Evolutionary conservation across 2,888 invertebrate species (phyloP), one percentile per base, ranked within the genome.

Genomic region (Microctonus brassicae): DNA sequence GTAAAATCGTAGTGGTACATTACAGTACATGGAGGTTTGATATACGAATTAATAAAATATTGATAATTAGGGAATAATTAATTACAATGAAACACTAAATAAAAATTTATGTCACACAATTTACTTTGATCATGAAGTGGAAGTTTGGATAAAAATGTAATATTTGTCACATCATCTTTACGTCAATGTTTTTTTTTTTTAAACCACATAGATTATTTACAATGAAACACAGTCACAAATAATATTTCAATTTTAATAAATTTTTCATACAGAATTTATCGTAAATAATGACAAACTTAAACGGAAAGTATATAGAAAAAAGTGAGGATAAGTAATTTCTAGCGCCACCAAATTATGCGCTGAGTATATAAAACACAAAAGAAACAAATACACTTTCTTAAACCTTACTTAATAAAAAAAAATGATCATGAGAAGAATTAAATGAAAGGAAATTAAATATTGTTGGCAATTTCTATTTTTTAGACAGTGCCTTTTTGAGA

Each of bases 71-170:
- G 26, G 24, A 34, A 11, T 62, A 10, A 52, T 58, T 39, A 67
- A 62, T n/a, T n/a, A 42, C 10, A 22, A 22, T 36, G 34, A 57
- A 24, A 70, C 34, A 55, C 24, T 33, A 17, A 7, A 9, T 52
- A 60, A n/a, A n/a, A 75, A 74, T 73, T 74, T 70, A 73, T 74
- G 72, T 69, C 47, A 60, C 53, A 73, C 52, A 60, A 67, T 64
- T 74, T 76, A 74, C 75, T 77, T 75, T 74, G 68, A 79, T 73
- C 72, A 75, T 75, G 74, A 76, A 78, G 71, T 64, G 75, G 75
- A 75, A 72, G 9, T 47, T 47, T 75, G 71, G 62, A 68, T 39
- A 71, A 73, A 72, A 79, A 72, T 74, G 72, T 74, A 74, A 69
- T 77, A 5, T 47, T 9, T 6, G 6, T 47, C 7, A 2, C 17